phyloP scores from a whole-genome alignment of 2,888 invertebrate species.

The Chalcosyrphus nemorum region DNA sequence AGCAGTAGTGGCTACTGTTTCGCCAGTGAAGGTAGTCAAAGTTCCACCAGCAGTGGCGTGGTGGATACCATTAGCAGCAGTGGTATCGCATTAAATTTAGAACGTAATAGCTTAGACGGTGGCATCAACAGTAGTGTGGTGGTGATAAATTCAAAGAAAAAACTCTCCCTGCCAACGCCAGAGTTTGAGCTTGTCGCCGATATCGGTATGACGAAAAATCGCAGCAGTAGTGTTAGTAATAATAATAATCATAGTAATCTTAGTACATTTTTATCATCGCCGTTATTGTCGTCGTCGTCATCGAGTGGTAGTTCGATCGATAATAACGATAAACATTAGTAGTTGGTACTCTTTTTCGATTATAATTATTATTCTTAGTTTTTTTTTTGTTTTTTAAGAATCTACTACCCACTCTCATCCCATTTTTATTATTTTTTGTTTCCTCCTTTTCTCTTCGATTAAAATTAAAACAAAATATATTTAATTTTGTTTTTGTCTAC shows the following conservation, averaged over 20 bases:
- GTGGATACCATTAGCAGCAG: slow-evolving; percentile 53
- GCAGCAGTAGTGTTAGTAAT: slow-evolving; percentile 65
- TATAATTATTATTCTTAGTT: slow-evolving; percentile 22
- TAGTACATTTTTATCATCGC: slow-evolving; percentile 42
- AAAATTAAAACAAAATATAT: slow-evolving; percentile 6
- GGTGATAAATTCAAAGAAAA: slow-evolving; percentile 60
- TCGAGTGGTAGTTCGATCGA: slow-evolving; percentile 69
- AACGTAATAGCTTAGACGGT: slow-evolving; percentile 48
- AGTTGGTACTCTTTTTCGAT: slow-evolving; percentile 51
- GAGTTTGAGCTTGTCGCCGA: slow-evolving; percentile 61
- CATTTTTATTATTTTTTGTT: slow-evolving; percentile 37
- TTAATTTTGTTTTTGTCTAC: slow-evolving; percentile 46
- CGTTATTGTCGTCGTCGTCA: slow-evolving; percentile 47
- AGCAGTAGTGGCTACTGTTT: slow-evolving; percentile 74
- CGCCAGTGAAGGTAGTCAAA: slow-evolving; percentile 74
- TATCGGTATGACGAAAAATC: slow-evolving; percentile 53
- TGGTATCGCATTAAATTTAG: slow-evolving; percentile 56
- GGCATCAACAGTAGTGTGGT: slow-evolving; percentile 24
- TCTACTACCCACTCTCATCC: slow-evolving; percentile 57
- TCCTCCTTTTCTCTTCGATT: slow-evolving; percentile 20
- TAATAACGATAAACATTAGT: slow-evolving; percentile 62
- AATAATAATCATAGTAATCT: slow-evolving; percentile 48
- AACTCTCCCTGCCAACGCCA: slow-evolving; percentile 63
- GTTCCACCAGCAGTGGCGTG: slow-evolving; percentile 72
- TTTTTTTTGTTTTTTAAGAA: slow-evolving; percentile 29